Conservation (phyloP, 1,140 invertebrate genomes). For the Drosophila sp. region DNA sequence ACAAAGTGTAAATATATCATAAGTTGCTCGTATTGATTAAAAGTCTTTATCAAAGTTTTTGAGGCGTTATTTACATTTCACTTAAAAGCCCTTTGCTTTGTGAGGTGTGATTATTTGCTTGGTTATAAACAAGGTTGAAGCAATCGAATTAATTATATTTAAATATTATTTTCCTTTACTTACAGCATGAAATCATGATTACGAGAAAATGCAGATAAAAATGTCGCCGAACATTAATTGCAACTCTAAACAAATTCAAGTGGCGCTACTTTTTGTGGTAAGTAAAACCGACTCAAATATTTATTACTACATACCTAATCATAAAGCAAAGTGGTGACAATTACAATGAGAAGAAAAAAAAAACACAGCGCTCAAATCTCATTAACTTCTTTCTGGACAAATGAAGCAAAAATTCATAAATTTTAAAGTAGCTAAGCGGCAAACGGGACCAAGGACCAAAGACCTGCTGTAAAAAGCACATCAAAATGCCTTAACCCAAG, state of each 20-base stretch:
- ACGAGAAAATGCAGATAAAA: slow-evolving; percentile 78
- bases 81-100: background rate
- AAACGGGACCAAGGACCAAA: background rate
- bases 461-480: slow-evolving; percentile 3
- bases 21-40: slow-evolving; percentile 34
- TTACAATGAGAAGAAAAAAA: slow-evolving; percentile 1
- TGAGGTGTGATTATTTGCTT: slow-evolving; percentile 7
- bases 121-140: slow-evolving; percentile 2
- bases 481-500: background rate
- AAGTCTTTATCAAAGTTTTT: slow-evolving; percentile 6
- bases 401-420: slow-evolving; percentile 45
- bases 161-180: background rate
- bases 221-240: slow-evolving; percentile 64
- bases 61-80: slow-evolving; percentile 25
- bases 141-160: slow-evolving; percentile 3
- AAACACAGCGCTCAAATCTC: background rate
- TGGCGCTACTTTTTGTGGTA: slow-evolving; percentile 71
- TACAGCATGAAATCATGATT: slow-evolving; percentile 73
- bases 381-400: background rate
- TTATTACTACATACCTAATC: slow-evolving; percentile 9
- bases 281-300: slow-evolving; percentile 48
- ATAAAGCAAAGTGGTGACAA: slow-evolving; percentile 24
- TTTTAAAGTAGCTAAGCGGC: slow-evolving; percentile 41
- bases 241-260: slow-evolving; percentile 59
- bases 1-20: background rate